Percentiles rank a stretch among this genome's conserved stretches.
Evolutionary conservation across 2,888 invertebrate species (phyloP).

Genomic region (Heliconius charithonia): DNA sequence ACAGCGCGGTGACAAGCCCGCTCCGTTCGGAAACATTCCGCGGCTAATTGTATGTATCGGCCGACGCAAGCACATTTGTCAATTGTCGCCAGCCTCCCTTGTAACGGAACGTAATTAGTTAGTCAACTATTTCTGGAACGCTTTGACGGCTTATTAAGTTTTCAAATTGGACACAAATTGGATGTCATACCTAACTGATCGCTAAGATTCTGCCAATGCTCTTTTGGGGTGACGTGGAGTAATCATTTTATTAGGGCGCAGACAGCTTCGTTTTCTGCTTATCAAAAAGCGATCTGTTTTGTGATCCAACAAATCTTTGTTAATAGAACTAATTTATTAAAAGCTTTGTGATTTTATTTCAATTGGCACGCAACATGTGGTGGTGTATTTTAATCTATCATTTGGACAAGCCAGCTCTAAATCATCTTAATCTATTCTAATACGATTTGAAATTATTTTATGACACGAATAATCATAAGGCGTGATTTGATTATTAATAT

Average conservation of each 20-base stretch:
- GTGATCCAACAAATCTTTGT: constrained; percentile 35
- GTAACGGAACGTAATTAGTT: constrained; percentile 77
- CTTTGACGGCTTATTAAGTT: constrained; percentile 83
- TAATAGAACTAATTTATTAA: constrained; percentile 43
- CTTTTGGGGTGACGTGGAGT: constrained; percentile 62
- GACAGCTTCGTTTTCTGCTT: constrained; percentile 79
- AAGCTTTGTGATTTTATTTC: constrained; percentile 36
- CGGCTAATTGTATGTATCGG: constrained; percentile 80
- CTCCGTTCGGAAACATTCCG: constrained; percentile 75
- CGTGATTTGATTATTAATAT: not conserved
- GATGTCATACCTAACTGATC: constrained; percentile 79
- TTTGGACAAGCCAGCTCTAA: constrained; percentile 16
- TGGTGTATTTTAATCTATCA: constrained; percentile 29
- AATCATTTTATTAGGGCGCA: constrained; percentile 64
- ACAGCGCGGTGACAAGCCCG: constrained; percentile 58
- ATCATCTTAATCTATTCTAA: constrained; percentile 11
- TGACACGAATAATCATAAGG: not conserved
- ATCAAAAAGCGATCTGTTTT: constrained; percentile 75
- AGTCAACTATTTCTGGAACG: constrained; percentile 76
- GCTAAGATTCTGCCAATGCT: constrained; percentile 60
- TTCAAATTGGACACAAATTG: constrained; percentile 83
- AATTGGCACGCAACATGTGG: constrained; percentile 37
- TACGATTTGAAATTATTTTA: constrained; percentile 12
- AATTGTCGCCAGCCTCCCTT: constrained; percentile 75
- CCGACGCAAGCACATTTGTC: constrained; percentile 78